phyloP scores from a whole-genome alignment of 2,113 vertebrate species.

The Todiramphus chloris region DNA sequence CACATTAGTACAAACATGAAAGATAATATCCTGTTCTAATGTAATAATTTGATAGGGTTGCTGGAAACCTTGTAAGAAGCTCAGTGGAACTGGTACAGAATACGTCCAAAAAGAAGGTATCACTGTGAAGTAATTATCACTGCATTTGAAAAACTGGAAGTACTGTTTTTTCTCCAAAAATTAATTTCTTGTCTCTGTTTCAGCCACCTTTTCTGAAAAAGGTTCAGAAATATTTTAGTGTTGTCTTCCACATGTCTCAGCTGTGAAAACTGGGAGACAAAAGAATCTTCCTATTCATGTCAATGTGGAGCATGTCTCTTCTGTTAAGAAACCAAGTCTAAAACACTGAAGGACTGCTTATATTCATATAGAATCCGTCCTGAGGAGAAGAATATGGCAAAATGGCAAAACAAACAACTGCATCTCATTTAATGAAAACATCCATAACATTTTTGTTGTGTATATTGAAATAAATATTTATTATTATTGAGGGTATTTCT shows the following conservation, averaged over 20 bases:
- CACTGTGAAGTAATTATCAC: background rate
- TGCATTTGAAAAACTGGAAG: background rate
- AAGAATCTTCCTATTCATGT: background rate
- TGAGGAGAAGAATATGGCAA: background rate
- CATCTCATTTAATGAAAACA: background rate
- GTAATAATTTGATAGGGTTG: background rate
- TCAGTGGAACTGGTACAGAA: background rate
- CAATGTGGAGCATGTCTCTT: background rate
- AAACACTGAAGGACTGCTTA: background rate
- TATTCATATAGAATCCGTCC: background rate
- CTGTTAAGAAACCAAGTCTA: background rate
- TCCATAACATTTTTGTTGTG: background rate
- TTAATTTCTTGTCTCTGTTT: background rate
- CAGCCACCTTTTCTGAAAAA: background rate
- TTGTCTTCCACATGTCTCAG: background rate
- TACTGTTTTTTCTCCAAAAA: background rate
- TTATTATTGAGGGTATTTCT: background rate
- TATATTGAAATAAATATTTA: background rate
- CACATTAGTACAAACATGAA: background rate
- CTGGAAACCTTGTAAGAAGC: background rate
- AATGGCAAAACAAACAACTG: background rate
- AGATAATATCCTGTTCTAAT: background rate
- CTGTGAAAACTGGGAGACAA: background rate
- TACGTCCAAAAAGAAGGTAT: background rate
- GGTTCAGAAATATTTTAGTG: background rate